Evolutionary conservation across 2,888 invertebrate genomes (phyloP), one percentile per base, ranked within the genome.

Genomic region (Cataglyphis albicans): DNA sequence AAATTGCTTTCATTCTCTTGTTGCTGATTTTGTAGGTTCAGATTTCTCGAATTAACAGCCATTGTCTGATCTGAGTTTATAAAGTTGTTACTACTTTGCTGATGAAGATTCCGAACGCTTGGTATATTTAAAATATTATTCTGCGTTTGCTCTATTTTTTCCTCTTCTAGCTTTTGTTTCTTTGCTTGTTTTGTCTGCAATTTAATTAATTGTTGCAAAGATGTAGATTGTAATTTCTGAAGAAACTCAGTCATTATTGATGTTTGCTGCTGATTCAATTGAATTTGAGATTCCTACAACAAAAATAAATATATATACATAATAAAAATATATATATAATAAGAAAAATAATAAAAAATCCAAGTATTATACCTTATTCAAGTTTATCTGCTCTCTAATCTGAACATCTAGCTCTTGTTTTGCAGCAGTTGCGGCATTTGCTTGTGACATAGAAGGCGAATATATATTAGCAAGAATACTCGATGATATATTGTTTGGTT

Each of bases 111-210:
- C 73, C 94, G 91, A 81, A 94, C 92, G 86, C 90, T 93, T 25
- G 94, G 94, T 92, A 94, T 94, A 90, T 94, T 94, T 52, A 94
- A 87, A 84, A 94, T 94, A 88, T 89, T 94, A 87, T 92, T 94
- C 78, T 93, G 92, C 0, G 88, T 72, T 73, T 92, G 93, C 35
- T 94, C 94, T 63, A 87, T 67, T 84, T 92, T 93, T 15, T 92
- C 93, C 6, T 92, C 92, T 18, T 88, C 89, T 0, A 38, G 21
- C 67, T 94, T 93, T 29, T 94, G 94, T 25, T 93, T 93, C 29
- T 93, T 94, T 3, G 84, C 81, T 73, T 94, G 93, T 63, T 94
- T 94, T 0, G 91, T 88, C 83, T 93, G 94, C 4, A 94, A 87
- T 87, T 94, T 95, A 21, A 95, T 92, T 29, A 95, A 87, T 57